A percentile compares a stretch with the other conserved stretches of the same genome.
Conservation (phyloP, 2,797 vertebrate species). For the Melanotaenia nigrans region DNA sequence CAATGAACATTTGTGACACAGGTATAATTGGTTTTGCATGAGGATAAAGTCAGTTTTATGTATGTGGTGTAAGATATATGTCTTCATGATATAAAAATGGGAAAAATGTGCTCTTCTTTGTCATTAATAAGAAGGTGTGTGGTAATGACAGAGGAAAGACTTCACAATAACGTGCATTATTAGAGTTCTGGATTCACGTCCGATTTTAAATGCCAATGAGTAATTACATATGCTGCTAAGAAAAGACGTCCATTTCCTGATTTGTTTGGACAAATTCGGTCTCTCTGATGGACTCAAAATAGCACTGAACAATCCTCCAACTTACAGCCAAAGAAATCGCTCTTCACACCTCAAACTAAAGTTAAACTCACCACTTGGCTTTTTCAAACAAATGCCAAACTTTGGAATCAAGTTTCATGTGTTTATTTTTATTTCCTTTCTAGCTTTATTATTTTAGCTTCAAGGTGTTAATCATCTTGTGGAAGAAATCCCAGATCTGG, state of each 20-base stretch:
- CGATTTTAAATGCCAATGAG: conserved; percentile 12
- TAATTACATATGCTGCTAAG: conserved; percentile 15
- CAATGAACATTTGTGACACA: conserved; percentile 49
- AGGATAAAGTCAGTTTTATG: conserved; percentile 29
- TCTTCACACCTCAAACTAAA: conserved; percentile 49
- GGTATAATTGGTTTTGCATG: conserved; percentile 44
- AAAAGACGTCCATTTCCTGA: conserved; percentile 30
- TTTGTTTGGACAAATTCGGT: conserved; percentile 35
- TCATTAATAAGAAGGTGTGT: conserved; percentile 4
- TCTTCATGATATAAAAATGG: conserved; percentile 5
- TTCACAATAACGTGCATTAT: conserved; percentile 1
- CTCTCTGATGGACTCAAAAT: neutral
- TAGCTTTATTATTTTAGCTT: conserved; percentile 49
- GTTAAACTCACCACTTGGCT: conserved; percentile 25
- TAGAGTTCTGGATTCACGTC: conserved; percentile 8
- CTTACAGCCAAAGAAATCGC: conserved; percentile 39
- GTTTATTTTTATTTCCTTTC: neutral
- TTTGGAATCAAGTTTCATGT: conserved; percentile 28
- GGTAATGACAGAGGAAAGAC: neutral
- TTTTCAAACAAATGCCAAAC: conserved; percentile 45
- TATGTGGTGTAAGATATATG: conserved; percentile 24
- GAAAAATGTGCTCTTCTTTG: neutral
- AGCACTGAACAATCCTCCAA: conserved; percentile 43
- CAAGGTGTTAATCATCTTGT: conserved; percentile 67
- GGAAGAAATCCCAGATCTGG: conserved; percentile 69